These are phyloP conservation scores for Byasa hedistus DNA, from an alignment of 2,888 invertebrate species.

Conservation along the genomic window DNA sequence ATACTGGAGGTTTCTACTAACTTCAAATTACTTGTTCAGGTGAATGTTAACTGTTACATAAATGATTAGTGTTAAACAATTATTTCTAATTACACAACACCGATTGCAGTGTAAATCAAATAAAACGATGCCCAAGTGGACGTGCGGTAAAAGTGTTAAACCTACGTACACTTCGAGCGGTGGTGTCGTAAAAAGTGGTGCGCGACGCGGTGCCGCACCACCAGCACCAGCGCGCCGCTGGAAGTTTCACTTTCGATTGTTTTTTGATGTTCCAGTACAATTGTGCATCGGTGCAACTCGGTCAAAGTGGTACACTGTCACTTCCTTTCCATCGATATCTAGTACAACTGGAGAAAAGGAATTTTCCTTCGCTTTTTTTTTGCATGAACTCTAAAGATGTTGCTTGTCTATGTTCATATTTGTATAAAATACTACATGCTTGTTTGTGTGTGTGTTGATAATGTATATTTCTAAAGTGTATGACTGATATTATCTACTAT, in stretches of 20 bases:
- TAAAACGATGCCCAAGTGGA: background rate
- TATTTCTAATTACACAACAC: background rate
- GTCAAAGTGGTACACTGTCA: background rate
- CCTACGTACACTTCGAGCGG: conserved; percentile 10
- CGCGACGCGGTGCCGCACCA: conserved; percentile 13
- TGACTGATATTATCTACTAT: too few species aligned
- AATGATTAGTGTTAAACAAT: background rate
- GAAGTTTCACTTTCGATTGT: conserved; percentile 24
- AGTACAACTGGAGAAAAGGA: background rate
- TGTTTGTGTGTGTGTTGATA: too few species aligned
- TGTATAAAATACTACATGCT: too few species aligned
- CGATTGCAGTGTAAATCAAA: background rate
- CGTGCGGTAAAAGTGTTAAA: conserved; percentile 16
- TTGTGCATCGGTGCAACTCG: background rate
- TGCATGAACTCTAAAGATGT: too few species aligned
- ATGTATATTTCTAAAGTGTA: too few species aligned
- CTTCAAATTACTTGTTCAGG: too few species aligned
- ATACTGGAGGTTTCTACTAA: too few species aligned
- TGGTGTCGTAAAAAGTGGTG: conserved; percentile 22
- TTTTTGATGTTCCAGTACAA: conserved; percentile 4
- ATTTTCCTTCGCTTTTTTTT: background rate
- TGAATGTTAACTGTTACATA: too few species aligned
- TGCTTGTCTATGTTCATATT: too few species aligned
- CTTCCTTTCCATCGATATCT: background rate
- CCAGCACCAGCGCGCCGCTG: background rate